Percentiles rank a stretch among this genome's conserved stretches.
Conservation (phyloP, 2,888 invertebrate genomes). For the Drosophila neonasuta region DNA sequence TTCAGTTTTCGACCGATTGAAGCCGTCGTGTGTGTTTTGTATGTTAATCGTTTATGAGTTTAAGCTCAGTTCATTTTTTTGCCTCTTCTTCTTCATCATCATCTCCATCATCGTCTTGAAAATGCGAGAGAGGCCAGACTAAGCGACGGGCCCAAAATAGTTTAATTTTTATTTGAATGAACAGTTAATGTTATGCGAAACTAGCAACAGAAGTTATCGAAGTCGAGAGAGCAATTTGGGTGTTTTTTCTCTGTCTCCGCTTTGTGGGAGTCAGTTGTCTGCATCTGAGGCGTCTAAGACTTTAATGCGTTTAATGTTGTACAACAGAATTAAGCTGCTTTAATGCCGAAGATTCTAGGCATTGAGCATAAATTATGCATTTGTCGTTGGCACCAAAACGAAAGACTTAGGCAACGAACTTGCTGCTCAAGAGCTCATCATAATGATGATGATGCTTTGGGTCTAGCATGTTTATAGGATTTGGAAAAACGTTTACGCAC, state of each 20-base stretch:
- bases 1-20: slow-evolving; percentile 61
- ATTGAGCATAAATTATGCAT: slow-evolving; percentile 57
- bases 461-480: slow-evolving; percentile 8
- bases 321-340: slow-evolving; percentile 64
- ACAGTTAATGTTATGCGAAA: slow-evolving; percentile 78
- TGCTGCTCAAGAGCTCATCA: slow-evolving; percentile 11
- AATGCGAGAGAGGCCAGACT: slow-evolving; percentile 16
- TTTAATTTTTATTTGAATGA: slow-evolving; percentile 78
- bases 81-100: neutral
- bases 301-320: slow-evolving; percentile 50
- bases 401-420: slow-evolving; percentile 67
- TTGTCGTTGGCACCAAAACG: slow-evolving; percentile 48
- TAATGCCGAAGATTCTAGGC: slow-evolving; percentile 36
- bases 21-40: slow-evolving; percentile 75
- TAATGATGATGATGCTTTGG: slow-evolving; percentile 17
- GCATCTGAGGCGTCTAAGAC: slow-evolving; percentile 53
- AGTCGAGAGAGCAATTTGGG: slow-evolving; percentile 55
- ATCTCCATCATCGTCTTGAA: neutral
- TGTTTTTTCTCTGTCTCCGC: slow-evolving; percentile 31
- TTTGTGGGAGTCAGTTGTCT: slow-evolving; percentile 64
- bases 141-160: slow-evolving; percentile 65
- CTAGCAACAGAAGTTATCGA: slow-evolving; percentile 58
- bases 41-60: slow-evolving; percentile 77
- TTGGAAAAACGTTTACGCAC: slow-evolving; percentile 3
- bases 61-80: slow-evolving; percentile 66